A percentile compares a stretch with the other conserved stretches of the same genome.
Evolutionary conservation across 2,113 vertebrate genomes (phyloP).

Genomic region (Scomber japonicus): DNA sequence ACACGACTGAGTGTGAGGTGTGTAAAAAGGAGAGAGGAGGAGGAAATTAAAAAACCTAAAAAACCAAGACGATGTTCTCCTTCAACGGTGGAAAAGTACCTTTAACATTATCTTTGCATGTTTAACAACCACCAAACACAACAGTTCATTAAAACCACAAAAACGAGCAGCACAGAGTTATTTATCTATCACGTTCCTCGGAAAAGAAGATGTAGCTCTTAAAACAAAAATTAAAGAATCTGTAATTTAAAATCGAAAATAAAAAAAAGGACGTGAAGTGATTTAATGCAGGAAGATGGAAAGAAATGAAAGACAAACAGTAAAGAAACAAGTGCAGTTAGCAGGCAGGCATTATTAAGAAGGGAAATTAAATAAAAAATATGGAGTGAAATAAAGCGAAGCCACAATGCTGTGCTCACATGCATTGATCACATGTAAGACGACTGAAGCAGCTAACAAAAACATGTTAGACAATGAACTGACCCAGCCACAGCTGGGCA

Average conservation of each 20-base stretch:
- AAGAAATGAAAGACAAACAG: not conserved
- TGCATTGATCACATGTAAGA: slow-evolving; percentile 15
- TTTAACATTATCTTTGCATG: slow-evolving; percentile 13
- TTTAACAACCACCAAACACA: not conserved
- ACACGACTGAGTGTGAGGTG: slow-evolving; percentile 13
- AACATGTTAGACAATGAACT: slow-evolving; percentile 3
- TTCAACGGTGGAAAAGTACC: not conserved
- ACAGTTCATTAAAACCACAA: slow-evolving; percentile 1
- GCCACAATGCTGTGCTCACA: slow-evolving; percentile 7
- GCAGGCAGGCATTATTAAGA: slow-evolving; percentile 3
- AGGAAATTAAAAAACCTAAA: not conserved
- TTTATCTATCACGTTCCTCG: not conserved
- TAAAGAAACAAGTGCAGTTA: slow-evolving; percentile 11
- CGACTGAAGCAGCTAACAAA: slow-evolving; percentile 1
- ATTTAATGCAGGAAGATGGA: slow-evolving; percentile 1
- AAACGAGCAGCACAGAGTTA: not conserved
- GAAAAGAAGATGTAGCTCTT: not conserved
- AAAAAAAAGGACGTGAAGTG: not conserved
- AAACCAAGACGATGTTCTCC: not conserved
- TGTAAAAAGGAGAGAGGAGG: not conserved
- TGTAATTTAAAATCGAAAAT: not conserved
- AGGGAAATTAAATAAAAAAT: not conserved
- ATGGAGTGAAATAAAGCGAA: not conserved
- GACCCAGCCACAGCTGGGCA: not conserved
- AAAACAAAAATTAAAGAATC: not conserved